Evolutionary conservation across 2,888 invertebrate species (phyloP), one percentile per base, ranked within the genome.

Genomic region (Oeneis ivallda): DNA sequence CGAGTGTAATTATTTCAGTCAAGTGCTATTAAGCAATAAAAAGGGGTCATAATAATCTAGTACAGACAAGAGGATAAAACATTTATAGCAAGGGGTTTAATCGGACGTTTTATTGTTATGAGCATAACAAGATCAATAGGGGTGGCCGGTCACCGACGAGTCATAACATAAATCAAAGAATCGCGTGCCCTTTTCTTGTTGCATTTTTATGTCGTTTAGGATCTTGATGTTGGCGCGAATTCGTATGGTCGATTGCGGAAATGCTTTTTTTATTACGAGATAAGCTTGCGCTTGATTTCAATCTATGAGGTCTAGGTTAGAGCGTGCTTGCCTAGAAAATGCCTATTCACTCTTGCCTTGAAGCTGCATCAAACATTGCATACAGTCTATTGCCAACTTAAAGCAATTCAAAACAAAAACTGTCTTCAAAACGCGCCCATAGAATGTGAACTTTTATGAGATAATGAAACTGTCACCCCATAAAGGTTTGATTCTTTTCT

Each of bases 101-200:
- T 88, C 84, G 85, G 75, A 79, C 81, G 87, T 86, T 89, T 89
- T 85, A 88, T 89, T 88, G 83, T 67, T 64, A 65, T 59, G 54
- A 59, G 62, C 43, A 26, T 58, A 39, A 47, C 64, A 15, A 19
- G 17, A 19, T 37, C 34, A 39, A 59, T 53, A 50, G 47, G 58
- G 62, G 67, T 64, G 59, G 59, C 58, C 62, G 41, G 47, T 19
- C n/a, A 43, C 32, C 26, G 17, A 34, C 59, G 41, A 49, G 43
- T 59, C 45, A 62, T 67, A 52, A 32, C 45, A 62, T 67, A 52
- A 32, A 39, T 37, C 58, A 49, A 57, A 43, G 43, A 45, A 41
- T 54, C 47, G 47, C 47, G 43, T 49, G 49, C 34, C 49, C 32
- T 49, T 34, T 5, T 15, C 15, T 47, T 13, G 13, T 5, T 37